These are phyloP conservation scores for Pinctada fucata DNA, from an alignment of 2,888 invertebrate species.

Conservation along the genomic window DNA sequence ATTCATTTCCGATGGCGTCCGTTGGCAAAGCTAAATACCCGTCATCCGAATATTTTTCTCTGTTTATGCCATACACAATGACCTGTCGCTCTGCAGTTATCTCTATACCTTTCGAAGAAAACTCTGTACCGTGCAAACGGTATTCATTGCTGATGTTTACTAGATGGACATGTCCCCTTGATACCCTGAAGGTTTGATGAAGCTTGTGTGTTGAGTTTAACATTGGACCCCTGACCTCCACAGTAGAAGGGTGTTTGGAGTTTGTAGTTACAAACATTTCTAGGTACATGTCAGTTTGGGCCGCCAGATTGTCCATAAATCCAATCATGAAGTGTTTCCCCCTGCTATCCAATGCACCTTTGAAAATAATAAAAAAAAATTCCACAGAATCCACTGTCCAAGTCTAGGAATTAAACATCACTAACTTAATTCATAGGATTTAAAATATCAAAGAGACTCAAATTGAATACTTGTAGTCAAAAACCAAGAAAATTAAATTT, in stretches of 20 bases:
- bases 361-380: no score
- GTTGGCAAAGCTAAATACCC: constrained; percentile 50
- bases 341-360: constrained; percentile 39
- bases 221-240: no score
- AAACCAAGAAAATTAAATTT: no score
- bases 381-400: no score
- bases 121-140: not conserved
- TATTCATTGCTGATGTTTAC: not conserved
- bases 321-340: constrained; percentile 44
- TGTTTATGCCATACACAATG: constrained; percentile 49
- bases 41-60: constrained; percentile 51
- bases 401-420: no score
- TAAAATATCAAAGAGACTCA: no score
- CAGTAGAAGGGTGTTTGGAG: not conserved
- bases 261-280: constrained; percentile 50
- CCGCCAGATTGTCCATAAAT: constrained; percentile 42
- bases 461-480: no score
- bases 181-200: no score
- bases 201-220: no score
- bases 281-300: constrained; percentile 9
- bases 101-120: constrained; percentile 12
- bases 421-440: no score
- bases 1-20: constrained; percentile 51
- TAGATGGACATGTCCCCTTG: not conserved
- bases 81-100: constrained; percentile 45